Conservation (phyloP, 2,113 vertebrate genomes). For the Macrotis lagotis region DNA sequence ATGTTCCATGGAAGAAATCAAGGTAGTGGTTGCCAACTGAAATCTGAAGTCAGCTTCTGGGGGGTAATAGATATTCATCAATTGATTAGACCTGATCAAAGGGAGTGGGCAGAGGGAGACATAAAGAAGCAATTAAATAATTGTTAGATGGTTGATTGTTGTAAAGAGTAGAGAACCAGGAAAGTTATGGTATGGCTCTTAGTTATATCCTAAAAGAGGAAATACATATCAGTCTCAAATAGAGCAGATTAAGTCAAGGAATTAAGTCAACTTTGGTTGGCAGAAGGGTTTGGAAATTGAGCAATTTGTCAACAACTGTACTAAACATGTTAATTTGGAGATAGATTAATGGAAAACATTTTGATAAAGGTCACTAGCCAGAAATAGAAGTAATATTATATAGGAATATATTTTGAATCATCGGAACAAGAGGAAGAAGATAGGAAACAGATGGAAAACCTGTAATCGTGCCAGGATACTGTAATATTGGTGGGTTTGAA, state of each 20-base stretch:
- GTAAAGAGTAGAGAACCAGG: neutral
- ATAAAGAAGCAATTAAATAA: neutral
- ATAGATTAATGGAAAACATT: neutral
- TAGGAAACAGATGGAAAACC: neutral
- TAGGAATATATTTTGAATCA: neutral
- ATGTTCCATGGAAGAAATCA: neutral
- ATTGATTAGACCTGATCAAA: neutral
- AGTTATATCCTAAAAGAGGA: neutral
- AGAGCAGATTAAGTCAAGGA: neutral
- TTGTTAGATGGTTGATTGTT: neutral
- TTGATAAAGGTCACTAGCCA: neutral
- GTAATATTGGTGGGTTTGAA: neutral
- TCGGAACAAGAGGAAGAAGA: neutral
- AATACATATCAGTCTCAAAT: neutral
- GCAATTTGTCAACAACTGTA: neutral
- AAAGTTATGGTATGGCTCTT: neutral
- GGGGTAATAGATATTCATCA: neutral
- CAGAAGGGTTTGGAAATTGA: neutral
- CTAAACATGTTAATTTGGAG: neutral
- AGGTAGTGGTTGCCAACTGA: neutral
- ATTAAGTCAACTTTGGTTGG: neutral
- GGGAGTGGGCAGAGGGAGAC: neutral
- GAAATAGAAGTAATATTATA: neutral
- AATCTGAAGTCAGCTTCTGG: neutral
- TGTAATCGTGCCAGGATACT: neutral